Evolutionary conservation across 2,113 vertebrate genomes (phyloP), one percentile per base, ranked within the genome.

Genomic region (Leucopternis melanops): DNA sequence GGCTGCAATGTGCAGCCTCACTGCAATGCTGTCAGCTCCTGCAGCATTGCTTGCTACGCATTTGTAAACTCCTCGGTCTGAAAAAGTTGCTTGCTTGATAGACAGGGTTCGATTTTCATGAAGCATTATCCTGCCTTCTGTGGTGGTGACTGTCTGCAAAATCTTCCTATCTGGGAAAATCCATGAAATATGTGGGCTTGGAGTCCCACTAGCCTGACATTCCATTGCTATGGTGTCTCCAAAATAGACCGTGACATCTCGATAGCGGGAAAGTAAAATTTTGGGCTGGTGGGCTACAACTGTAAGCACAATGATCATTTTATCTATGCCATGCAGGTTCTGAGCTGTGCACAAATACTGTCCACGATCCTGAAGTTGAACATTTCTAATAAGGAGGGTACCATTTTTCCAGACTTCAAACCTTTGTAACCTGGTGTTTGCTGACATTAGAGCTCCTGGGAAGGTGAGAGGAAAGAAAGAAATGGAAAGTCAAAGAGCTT

Each of bases 361-460:
- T 10, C 99, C 99, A 2, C 69, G 97, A 89, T 99, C 99, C 42
- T 98, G 97, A 21, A 97, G 96, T 12, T 99, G 98, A 5, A 95
- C 97, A 15, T 97, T 98, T 32, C 95, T 98, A 84, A 99, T 99
- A 93, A 98, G 78, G 10, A 99, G 95, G 2, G 98, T 98, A 13
- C 99, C 99, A 16, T 99, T 99, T 40, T 96, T 94, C 77, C 98
- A 98, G 40, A 99, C 98, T 86, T 99, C 98, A 62, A 99, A 99
- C 18, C 99, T 97, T 49, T 98, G 98, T 16, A 97, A 84, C 69
- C 92, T 97, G 59, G 98, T 98, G 93, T 97, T 98, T 57, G 98
- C 96, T n/a, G 98, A 97, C 92, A 99, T 94, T 31, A 98, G 92
- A 8, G 97, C 97, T 14, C 99, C 99, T 99, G 93, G 6, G 75